Conservation (phyloP, 1,140 invertebrate species). For the Nasonia giraulti region DNA sequence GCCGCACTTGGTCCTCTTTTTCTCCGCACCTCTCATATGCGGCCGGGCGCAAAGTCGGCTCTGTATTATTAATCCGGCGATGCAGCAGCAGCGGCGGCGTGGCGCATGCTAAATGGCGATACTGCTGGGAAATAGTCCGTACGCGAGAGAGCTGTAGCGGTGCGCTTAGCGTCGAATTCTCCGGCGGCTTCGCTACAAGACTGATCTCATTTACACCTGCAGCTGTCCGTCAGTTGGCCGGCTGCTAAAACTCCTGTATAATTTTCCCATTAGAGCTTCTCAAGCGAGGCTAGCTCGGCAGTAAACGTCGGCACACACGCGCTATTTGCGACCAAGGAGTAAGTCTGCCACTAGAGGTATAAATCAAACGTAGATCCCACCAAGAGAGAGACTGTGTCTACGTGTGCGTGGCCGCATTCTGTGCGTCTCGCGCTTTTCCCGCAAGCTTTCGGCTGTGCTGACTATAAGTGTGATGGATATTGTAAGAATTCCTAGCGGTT, state of each 20-base stretch:
- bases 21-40: no score
- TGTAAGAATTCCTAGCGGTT: not conserved
- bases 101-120: not conserved
- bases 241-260: slow-evolving; percentile 18
- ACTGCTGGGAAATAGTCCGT: slow-evolving; percentile 1
- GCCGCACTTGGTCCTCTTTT: no score
- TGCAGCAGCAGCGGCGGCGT: not conserved
- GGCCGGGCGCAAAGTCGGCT: no score
- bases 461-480: not conserved
- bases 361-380: slow-evolving; percentile 39
- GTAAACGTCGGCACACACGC: slow-evolving; percentile 36
- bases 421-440: not conserved
- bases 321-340: slow-evolving; percentile 22
- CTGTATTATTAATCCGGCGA: slow-evolving; percentile 19
- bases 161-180: not conserved
- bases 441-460: not conserved
- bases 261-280: slow-evolving; percentile 39
- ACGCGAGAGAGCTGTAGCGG: not conserved
- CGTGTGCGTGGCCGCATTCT: slow-evolving; percentile 26
- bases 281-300: not conserved
- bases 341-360: slow-evolving; percentile 11
- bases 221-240: slow-evolving; percentile 24
- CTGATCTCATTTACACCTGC: slow-evolving; percentile 41
- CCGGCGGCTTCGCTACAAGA: not conserved
- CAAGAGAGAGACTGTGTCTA: not conserved